Evolutionary conservation across 2,888 invertebrate genomes (phyloP).

Genomic region (Formica aserva): DNA sequence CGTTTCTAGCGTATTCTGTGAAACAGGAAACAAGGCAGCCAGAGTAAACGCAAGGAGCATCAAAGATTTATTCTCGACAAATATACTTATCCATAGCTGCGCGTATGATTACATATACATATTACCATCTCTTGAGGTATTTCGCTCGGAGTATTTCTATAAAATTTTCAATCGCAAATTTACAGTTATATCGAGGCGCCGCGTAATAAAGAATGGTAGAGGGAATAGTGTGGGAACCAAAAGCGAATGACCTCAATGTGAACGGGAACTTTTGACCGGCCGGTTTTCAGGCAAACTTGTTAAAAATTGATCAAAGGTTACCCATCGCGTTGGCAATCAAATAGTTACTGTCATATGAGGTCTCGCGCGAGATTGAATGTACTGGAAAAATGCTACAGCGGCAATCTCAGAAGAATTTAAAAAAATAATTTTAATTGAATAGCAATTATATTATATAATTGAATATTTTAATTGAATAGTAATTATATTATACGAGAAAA

Average conservation of each 20-base stretch:
- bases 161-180: slow-evolving; percentile 35
- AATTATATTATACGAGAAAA: not conserved
- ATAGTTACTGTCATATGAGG: slow-evolving; percentile 45
- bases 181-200: slow-evolving; percentile 16
- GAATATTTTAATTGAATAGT: not conserved
- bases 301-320: slow-evolving; percentile 56
- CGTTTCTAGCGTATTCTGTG: slow-evolving; percentile 56
- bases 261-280: slow-evolving; percentile 37
- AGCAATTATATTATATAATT: not conserved
- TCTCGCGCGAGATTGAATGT: slow-evolving; percentile 19
- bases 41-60: slow-evolving; percentile 37
- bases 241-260: slow-evolving; percentile 20
- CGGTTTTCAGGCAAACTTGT: slow-evolving; percentile 49
- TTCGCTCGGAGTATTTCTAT: slow-evolving; percentile 3
- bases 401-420: not conserved
- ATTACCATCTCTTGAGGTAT: slow-evolving; percentile 3
- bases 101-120: not conserved
- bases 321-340: slow-evolving; percentile 49
- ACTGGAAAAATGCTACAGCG: slow-evolving; percentile 5
- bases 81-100: not conserved
- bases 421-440: not conserved
- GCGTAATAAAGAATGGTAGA: slow-evolving; percentile 45
- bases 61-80: slow-evolving; percentile 24
- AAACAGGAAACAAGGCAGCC: slow-evolving; percentile 41
- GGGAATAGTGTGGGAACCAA: slow-evolving; percentile 23